Evolutionary conservation across 2,113 vertebrate species (phyloP).

Genomic region (Phylloscopus trochiloides): DNA sequence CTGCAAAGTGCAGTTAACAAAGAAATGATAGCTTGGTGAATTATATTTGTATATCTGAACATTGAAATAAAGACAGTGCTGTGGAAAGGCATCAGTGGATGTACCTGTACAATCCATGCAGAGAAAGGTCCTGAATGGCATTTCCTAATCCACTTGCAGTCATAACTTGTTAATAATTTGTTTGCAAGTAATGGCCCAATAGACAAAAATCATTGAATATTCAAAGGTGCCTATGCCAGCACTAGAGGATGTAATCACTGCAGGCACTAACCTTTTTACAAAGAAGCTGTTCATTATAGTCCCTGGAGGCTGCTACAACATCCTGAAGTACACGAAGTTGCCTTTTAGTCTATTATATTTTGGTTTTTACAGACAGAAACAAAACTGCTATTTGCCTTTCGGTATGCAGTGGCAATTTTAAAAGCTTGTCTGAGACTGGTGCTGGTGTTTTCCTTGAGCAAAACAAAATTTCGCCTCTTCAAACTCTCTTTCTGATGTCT

Average conservation of each 20-base stretch:
- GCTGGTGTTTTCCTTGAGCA: neutral
- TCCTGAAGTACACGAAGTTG: neutral
- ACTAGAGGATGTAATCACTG: neutral
- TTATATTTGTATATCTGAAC: constrained; percentile 26
- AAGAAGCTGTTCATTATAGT: neutral
- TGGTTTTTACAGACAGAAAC: neutral
- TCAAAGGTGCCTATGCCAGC: neutral
- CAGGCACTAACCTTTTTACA: neutral
- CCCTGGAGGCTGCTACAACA: neutral
- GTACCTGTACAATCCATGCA: neutral
- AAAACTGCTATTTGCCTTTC: neutral
- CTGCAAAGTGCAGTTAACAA: constrained; percentile 19
- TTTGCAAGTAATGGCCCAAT: neutral
- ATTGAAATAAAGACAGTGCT: neutral
- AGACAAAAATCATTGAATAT: constrained; percentile 30
- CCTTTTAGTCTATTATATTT: neutral
- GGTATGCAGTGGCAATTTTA: neutral
- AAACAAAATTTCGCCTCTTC: neutral
- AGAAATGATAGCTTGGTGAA: constrained; percentile 35
- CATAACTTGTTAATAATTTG: constrained; percentile 30
- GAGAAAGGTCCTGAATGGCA: neutral
- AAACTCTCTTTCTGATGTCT: neutral
- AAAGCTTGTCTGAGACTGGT: neutral
- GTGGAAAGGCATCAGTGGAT: neutral
- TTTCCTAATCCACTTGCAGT: neutral